Base-by-base conservation (phyloP, 2,888 invertebrate genomes). In the Electrophaes corylata region DNA sequence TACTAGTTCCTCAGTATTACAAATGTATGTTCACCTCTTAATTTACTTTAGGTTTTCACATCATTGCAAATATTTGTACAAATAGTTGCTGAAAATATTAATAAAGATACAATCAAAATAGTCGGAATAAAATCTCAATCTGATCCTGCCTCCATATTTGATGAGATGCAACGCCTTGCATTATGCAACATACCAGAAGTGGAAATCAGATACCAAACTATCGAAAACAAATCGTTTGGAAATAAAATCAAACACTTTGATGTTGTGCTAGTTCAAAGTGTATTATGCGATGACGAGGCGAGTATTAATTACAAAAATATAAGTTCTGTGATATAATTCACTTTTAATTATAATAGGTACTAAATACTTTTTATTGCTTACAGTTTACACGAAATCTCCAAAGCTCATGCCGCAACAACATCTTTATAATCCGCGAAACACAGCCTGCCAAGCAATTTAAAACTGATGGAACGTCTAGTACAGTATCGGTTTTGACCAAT, bases 61-160 rank as follows among this genome's bases (percentile, higher is more conserved):
- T 68, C 74, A 8, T 46, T 75, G 19, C 62, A 65, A 62, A 57
- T 71, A 48, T 71, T 65, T 31, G 40, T 72, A 4, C 78, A 76
- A 74, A 71, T 70, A 4, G 69, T 76, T 11, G 65, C 66, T 10
- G 75, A 76, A 63, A 76, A 78, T 60, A 23, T 71, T 1, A 69
- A 66, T 18, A 73, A 69, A 46, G 41, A 58, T 29, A 37, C 20
- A 6, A 50, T 75, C 14, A 66, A 65, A 4, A 55, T 71, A 11
- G 45, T 72, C 49, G 70, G 64, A 19, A 48, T 76, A 39, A 31
- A 49, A 3, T 46, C 53, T 35, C 14, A 64, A 3, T 37, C n/a
- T n/a, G 18, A 18, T n/a, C 48, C 58, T 16, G 52, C n/a, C 4
- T 39, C 20, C 1, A 37, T 73, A 31, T 70, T 66, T 26, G 47